These are phyloP conservation scores for Blera fallax DNA, from an alignment of 2,888 invertebrate species.

Conservation along the genomic window DNA sequence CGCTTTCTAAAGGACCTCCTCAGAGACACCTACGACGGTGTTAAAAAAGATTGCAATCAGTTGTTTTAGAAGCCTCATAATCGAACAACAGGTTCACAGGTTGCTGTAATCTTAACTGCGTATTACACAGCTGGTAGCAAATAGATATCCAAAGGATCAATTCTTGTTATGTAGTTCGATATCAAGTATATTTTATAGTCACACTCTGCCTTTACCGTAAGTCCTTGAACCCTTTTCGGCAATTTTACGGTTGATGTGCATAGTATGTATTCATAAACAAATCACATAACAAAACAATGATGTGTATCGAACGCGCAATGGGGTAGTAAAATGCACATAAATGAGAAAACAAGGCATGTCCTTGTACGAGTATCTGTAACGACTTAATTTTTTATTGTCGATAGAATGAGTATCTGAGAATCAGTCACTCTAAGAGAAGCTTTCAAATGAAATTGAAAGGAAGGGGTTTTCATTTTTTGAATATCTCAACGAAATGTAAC, in stretches of 20 bases:
- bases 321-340: background rate
- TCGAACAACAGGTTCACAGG: background rate
- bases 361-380: too few relatives aligned
- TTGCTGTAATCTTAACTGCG: background rate
- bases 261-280: background rate
- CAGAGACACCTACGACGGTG: background rate
- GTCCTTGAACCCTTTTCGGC: background rate
- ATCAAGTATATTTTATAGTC: background rate
- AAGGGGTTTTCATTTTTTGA: too few relatives aligned
- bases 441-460: too few relatives aligned
- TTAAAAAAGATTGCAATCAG: background rate
- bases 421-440: too few relatives aligned
- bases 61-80: background rate
- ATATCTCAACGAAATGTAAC: too few relatives aligned
- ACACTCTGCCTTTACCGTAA: background rate
- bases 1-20: background rate
- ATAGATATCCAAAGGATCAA: background rate
- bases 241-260: background rate
- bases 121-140: background rate
- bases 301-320: background rate
- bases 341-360: too few relatives aligned
- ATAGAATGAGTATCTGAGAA: too few relatives aligned
- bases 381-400: too few relatives aligned
- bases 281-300: background rate
- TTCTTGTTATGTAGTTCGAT: background rate